A percentile compares a stretch with the other conserved stretches of the same genome.
Conservation (phyloP, 2,888 invertebrate species). For the Nymphalis urticae region DNA sequence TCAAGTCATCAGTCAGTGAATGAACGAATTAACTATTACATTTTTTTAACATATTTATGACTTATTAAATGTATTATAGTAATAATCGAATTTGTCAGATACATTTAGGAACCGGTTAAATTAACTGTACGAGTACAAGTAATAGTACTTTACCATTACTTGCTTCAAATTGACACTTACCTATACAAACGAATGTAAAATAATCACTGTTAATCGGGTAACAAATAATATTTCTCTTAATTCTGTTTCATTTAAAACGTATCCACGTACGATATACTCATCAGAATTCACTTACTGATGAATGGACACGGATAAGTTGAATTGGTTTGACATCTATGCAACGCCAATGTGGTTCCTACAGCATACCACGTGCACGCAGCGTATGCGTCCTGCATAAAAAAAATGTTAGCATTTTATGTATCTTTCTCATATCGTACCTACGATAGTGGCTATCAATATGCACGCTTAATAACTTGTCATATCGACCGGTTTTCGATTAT, state of each 20-base stretch:
- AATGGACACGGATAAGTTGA: not conserved
- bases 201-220: too few species aligned
- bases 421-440: not conserved
- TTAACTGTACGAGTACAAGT: too few species aligned
- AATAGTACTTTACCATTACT: too few species aligned
- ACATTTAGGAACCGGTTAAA: too few species aligned
- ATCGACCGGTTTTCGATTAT: not conserved
- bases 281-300: slow-evolving; percentile 7
- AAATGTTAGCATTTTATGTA: not conserved
- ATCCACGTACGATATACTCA: not conserved
- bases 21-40: too few species aligned
- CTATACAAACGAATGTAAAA: too few species aligned
- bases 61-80: too few species aligned
- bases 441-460: not conserved
- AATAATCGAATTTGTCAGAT: too few species aligned
- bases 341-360: not conserved
- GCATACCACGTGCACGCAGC: not conserved
- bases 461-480: not conserved
- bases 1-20: too few species aligned
- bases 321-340: slow-evolving; percentile 4
- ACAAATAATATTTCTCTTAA: too few species aligned
- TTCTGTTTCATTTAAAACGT: not conserved
- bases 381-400: slow-evolving; percentile 7
- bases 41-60: too few species aligned
- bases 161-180: too few species aligned